Evolutionary conservation across 2,888 invertebrate genomes (phyloP).

Genomic region (Heteromyza rotundicornis): DNA sequence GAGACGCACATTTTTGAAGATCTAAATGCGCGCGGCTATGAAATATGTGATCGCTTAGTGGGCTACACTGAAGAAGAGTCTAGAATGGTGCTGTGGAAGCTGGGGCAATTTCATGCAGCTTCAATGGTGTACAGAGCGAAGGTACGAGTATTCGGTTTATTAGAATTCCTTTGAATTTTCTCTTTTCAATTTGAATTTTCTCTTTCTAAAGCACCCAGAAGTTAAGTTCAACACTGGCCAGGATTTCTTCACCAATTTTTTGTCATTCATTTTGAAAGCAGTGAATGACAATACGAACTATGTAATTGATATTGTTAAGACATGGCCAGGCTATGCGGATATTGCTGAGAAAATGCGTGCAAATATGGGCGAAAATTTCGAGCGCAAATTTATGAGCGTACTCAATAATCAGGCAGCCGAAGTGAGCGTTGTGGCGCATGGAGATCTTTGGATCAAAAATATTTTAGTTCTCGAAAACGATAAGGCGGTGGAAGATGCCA

Average conservation of each 20-base stretch:
- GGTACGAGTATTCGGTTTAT: conserved; percentile 42
- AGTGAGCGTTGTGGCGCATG: conserved; percentile 10
- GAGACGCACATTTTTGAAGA: conserved; percentile 25
- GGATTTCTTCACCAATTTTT: not conserved
- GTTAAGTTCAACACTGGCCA: not conserved
- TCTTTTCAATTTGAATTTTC: not conserved
- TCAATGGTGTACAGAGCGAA: conserved; percentile 62
- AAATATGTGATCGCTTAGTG: conserved; percentile 61
- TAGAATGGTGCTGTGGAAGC: conserved; percentile 58
- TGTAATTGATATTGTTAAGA: conserved; percentile 12
- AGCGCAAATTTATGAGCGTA: conserved; percentile 10
- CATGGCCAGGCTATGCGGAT: conserved; percentile 10
- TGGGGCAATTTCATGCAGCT: conserved; percentile 64
- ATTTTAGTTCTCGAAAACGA: conserved; percentile 9
- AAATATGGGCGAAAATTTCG: conserved; percentile 16
- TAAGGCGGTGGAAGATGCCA: conserved; percentile 22
- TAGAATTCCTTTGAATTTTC: no score
- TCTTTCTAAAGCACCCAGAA: conserved; percentile 10
- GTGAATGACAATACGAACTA: conserved; percentile 14
- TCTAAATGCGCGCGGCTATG: conserved; percentile 61
- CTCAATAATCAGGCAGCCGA: not conserved
- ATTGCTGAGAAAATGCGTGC: conserved; percentile 19
- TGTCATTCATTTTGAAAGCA: not conserved
- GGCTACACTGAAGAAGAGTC: conserved; percentile 64
- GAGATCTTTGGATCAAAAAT: conserved; percentile 22